phyloP scores from a whole-genome alignment of 2,113 vertebrate genomes.

The Onychostruthus taczanowskii region DNA sequence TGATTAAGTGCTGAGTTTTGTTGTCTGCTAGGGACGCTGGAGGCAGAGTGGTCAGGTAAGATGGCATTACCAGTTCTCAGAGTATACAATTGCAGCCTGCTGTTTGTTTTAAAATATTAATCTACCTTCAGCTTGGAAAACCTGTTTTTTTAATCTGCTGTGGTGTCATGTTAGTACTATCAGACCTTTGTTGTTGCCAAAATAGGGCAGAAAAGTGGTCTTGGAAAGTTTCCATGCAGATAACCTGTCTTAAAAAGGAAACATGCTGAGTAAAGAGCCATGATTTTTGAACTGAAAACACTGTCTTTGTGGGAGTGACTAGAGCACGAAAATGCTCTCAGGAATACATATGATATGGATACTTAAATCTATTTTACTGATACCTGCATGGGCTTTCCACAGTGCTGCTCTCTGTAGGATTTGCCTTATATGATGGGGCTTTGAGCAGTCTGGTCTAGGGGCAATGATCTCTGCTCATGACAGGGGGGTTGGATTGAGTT shows the following conservation, averaged over 20 bases:
- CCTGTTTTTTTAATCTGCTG: not conserved
- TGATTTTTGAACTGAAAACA: not conserved
- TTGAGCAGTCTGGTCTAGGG: not conserved
- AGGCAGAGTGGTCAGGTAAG: not conserved
- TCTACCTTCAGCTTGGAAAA: constrained; percentile 6
- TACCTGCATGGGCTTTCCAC: not conserved
- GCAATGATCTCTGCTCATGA: accelerated
- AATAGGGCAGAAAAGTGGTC: not conserved
- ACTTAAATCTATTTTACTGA: not conserved
- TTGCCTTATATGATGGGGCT: not conserved
- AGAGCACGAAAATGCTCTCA: not conserved
- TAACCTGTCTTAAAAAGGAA: not conserved
- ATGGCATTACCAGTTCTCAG: not conserved
- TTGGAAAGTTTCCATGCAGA: constrained; percentile 3
- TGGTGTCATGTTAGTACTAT: not conserved
- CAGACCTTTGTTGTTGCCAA: not conserved
- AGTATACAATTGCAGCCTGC: not conserved
- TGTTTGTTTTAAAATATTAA: constrained; percentile 42
- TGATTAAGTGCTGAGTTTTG: not conserved
- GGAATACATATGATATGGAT: not conserved
- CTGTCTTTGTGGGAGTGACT: not conserved
- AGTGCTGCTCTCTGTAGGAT: not conserved
- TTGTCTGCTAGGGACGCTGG: not conserved
- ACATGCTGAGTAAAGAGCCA: not conserved
- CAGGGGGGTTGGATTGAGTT: not conserved